Evolutionary conservation across 2,797 vertebrate species (phyloP), one percentile per base, ranked within the genome.

Genomic region (Diglossa cyanea): DNA sequence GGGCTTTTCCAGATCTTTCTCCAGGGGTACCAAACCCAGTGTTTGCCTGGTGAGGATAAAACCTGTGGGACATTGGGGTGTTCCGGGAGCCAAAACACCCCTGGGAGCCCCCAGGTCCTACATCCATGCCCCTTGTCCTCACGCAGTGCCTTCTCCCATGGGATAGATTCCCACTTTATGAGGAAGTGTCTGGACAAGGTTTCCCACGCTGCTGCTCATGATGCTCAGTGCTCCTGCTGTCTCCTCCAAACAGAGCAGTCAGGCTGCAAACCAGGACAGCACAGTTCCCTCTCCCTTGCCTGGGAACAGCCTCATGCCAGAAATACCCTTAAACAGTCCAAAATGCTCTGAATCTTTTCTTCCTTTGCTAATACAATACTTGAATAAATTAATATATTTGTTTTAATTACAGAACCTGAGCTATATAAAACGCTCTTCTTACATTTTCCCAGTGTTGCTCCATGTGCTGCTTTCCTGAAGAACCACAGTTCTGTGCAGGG

Each of bases 51-150:
- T 45, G 39, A 61, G 70, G 55, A 39, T 21, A 19, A 26, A 51
- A 6, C 31, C 28, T 24, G 31, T 24, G 60, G 60, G 51, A 70
- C 0, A 0, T 2, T 0, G 8, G 60, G 26, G 11, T 55, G 18
- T 80, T 58, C 53, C 54, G 30, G 45, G 70, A 45, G 54, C 10
- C 44, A 26, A 21, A 65, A 18, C 17, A 53, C 7, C 25, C 31
- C 31, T 48, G 66, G 28, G 35, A 82, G 4, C 10, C 40, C 33
- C 45, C 58, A 39, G 18, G 16, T 44, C 88, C 21, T 40, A 10
- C 51, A 42, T 7, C 48, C 44, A 33, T 24, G 39, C n/a, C n/a
- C 30, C 17, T 4, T 6, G 40, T 74, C 39, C 48, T 79, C 25
- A 4, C 0, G 0, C 13, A 21, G 33, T 12, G 7, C 33, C 67